A percentile compares a stretch with the other conserved stretches of the same genome.
Evolutionary conservation across 2,113 vertebrate genomes (phyloP).

Genomic region (Dicrurus megarhynchus): DNA sequence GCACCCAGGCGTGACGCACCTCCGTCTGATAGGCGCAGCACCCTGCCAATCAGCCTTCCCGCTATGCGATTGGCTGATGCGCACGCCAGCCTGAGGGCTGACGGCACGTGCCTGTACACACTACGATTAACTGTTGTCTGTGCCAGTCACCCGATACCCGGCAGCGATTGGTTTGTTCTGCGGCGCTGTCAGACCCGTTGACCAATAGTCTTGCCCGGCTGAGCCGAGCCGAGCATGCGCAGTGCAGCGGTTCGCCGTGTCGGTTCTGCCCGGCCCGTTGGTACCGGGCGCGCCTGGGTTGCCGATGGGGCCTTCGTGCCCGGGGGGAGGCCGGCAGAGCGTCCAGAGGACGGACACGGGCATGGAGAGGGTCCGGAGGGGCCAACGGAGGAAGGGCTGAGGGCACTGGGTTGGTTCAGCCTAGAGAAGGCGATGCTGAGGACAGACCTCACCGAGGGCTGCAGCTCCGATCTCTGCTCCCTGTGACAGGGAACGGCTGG

Average conservation of each 20-base stretch:
- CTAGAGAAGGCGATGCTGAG: background rate
- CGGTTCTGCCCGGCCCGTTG: accelerated
- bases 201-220: background rate
- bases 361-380: background rate
- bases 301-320: no score
- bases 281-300: background rate
- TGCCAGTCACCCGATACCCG: accelerated
- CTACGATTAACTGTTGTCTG: accelerated
- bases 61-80: accelerated
- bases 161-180: background rate
- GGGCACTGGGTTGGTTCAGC: background rate
- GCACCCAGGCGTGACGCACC: accelerated
- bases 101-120: accelerated
- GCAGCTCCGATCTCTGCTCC: background rate
- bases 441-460: background rate
- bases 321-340: background rate
- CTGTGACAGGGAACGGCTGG: background rate
- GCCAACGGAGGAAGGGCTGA: background rate
- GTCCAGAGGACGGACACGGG: background rate
- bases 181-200: background rate
- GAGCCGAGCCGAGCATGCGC: background rate
- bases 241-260: accelerated
- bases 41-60: accelerated
- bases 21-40: accelerated
- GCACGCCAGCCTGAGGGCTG: accelerated